Evolutionary conservation across 2,888 invertebrate species (phyloP).

Genomic region (Watsonalla binaria): DNA sequence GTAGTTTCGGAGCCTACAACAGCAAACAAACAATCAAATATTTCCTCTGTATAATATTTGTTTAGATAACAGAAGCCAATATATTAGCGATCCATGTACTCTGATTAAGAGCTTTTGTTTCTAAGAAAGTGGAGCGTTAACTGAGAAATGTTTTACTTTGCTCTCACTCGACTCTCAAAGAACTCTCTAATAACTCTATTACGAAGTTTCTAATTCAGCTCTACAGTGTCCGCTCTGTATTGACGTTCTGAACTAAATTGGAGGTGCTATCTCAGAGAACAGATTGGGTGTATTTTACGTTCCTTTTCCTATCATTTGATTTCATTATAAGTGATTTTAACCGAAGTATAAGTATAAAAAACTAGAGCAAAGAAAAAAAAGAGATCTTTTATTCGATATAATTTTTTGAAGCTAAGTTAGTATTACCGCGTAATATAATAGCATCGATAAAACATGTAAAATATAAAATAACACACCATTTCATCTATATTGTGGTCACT

Average conservation of each 20-base stretch:
- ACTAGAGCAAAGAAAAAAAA: too few species aligned
- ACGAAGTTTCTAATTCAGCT: conserved; percentile 41
- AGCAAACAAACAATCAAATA: too few species aligned
- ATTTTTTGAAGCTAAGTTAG: too few species aligned
- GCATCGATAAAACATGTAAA: too few species aligned
- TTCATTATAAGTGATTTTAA: too few species aligned
- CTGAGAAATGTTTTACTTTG: conserved; percentile 38
- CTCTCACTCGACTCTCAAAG: conserved; percentile 23
- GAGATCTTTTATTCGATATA: too few species aligned
- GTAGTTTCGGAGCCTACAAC: too few species aligned
- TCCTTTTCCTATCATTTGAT: neutral
- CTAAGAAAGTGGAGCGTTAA: conserved; percentile 17
- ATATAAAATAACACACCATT: too few species aligned
- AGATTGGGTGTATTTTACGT: neutral
- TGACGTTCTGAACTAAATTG: conserved; percentile 21
- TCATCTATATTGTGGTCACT: too few species aligned
- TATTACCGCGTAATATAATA: too few species aligned
- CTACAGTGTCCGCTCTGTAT: conserved; percentile 13
- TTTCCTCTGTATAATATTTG: too few species aligned
- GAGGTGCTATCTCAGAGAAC: conserved; percentile 3
- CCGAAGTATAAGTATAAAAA: too few species aligned
- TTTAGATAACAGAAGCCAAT: conserved; percentile 13
- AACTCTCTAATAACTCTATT: conserved; percentile 50
- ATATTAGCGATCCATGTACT: conserved; percentile 2
- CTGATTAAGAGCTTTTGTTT: conserved; percentile 27